phyloP scores from a whole-genome alignment of 2,797 vertebrate genomes.

The Betta splendens region DNA sequence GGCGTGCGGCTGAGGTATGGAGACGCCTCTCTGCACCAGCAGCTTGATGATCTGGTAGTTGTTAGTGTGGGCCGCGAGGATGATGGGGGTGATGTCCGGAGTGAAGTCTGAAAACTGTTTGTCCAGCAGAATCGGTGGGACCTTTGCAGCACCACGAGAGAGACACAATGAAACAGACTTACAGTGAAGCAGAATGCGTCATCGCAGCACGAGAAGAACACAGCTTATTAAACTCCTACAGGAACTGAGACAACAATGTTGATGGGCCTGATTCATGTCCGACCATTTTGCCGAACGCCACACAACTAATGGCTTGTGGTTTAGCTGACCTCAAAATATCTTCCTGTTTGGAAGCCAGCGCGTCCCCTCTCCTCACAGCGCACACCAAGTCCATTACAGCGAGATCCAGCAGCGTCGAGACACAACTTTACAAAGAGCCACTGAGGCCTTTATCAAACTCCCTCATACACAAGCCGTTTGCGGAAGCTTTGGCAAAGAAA shows the following conservation, averaged over 20 bases:
- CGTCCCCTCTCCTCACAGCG: slow-evolving; percentile 12
- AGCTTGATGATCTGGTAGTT: slow-evolving; percentile 98
- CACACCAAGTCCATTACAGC: slow-evolving; percentile 19
- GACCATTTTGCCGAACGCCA: slow-evolving; percentile 34
- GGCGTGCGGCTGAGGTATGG: slow-evolving; percentile 91
- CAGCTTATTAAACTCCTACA: slow-evolving; percentile 15
- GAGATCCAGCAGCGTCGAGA: slow-evolving; percentile 10
- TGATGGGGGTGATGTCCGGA: slow-evolving; percentile 96
- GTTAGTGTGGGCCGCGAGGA: slow-evolving; percentile 97
- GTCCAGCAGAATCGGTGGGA: slow-evolving; percentile 91
- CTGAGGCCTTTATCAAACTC: neutral
- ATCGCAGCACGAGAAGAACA: slow-evolving; percentile 4
- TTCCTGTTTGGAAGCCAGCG: slow-evolving; percentile 30
- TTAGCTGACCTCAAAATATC: slow-evolving; percentile 39
- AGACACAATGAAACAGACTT: slow-evolving; percentile 9
- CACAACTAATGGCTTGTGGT: slow-evolving; percentile 65
- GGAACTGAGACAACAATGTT: slow-evolving; percentile 14
- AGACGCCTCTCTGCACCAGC: slow-evolving; percentile 93
- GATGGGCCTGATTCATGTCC: slow-evolving; percentile 37
- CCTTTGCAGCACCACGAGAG: slow-evolving; percentile 73
- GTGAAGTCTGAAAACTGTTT: slow-evolving; percentile 98
- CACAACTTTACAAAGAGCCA: slow-evolving; percentile 10
- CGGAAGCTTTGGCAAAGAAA: slow-evolving; percentile 11
- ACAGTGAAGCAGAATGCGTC: neutral
- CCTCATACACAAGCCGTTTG: slow-evolving; percentile 2